These are phyloP conservation scores for Varecia variegata DNA, from an alignment of 2,797 vertebrate genomes.

Conservation along the genomic window DNA sequence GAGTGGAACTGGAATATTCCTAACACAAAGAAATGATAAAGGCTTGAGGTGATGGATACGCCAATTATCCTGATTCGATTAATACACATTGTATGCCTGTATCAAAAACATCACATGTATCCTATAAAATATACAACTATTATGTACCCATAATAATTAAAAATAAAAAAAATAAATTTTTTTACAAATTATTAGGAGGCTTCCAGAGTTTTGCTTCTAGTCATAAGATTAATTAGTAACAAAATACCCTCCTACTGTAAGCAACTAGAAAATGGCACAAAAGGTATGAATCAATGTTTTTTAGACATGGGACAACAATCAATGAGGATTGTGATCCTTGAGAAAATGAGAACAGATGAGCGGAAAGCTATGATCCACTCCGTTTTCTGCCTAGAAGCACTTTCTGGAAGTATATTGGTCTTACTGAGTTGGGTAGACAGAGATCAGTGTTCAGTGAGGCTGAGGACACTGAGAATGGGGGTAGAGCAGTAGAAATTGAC, in stretches of 20 bases:
- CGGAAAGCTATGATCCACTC: not conserved
- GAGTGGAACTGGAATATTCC: not conserved
- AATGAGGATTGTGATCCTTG: not conserved
- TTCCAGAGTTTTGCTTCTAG: conserved; percentile 30
- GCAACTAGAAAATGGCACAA: not conserved
- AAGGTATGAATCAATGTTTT: not conserved
- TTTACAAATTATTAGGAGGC: not conserved
- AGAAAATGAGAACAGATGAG: not conserved
- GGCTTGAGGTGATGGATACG: not conserved
- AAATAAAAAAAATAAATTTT: not conserved
- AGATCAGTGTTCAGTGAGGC: not conserved
- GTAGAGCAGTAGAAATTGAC: not conserved
- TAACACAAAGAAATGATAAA: not conserved
- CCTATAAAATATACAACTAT: not conserved
- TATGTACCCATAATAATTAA: not conserved
- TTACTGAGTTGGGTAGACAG: not conserved
- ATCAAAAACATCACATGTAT: not conserved
- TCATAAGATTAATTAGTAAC: conserved; percentile 5
- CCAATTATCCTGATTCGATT: not conserved
- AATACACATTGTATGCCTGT: not conserved
- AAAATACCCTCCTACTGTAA: not conserved
- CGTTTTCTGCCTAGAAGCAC: not conserved
- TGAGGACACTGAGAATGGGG: not conserved
- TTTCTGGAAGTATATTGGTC: not conserved
- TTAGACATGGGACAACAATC: not conserved